Evolutionary conservation across 2,888 invertebrate genomes (phyloP).

Genomic region (Corbicula japonica): DNA sequence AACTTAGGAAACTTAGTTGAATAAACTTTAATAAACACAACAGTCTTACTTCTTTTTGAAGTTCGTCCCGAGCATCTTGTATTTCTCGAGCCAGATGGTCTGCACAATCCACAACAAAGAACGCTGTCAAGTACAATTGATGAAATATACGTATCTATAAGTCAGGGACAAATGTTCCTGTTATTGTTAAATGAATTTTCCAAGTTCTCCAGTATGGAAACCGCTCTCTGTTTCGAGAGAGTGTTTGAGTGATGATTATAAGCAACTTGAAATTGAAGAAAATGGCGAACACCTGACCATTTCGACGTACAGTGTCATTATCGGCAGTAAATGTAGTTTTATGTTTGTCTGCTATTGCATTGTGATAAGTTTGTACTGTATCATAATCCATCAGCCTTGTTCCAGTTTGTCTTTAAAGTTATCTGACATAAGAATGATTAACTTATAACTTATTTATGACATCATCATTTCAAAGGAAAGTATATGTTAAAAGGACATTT

Average conservation of each 20-base stretch:
- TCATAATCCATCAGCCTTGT: too few species aligned
- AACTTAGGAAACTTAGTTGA: too few species aligned
- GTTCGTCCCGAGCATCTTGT: conserved; percentile 46
- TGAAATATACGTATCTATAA: not conserved
- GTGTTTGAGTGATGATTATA: not conserved
- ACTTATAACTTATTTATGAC: too few species aligned
- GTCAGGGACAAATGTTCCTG: not conserved
- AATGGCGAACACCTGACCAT: not conserved
- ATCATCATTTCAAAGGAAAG: too few species aligned
- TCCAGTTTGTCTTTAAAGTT: too few species aligned
- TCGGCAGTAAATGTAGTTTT: not conserved
- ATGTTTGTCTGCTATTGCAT: too few species aligned
- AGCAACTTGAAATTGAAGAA: not conserved
- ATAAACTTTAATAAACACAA: too few species aligned
- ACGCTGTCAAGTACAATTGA: conserved; percentile 12
- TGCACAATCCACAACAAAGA: conserved; percentile 48
- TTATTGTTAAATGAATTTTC: not conserved
- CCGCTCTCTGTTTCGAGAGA: not conserved
- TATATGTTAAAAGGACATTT: too few species aligned
- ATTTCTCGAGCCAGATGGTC: conserved; percentile 49
- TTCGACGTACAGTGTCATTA: not conserved
- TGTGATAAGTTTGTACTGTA: too few species aligned
- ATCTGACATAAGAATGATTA: too few species aligned
- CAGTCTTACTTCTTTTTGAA: conserved; percentile 51
- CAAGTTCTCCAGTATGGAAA: not conserved